phyloP scores from a whole-genome alignment of 2,888 invertebrate species.

The Phymatocera aterrima region DNA sequence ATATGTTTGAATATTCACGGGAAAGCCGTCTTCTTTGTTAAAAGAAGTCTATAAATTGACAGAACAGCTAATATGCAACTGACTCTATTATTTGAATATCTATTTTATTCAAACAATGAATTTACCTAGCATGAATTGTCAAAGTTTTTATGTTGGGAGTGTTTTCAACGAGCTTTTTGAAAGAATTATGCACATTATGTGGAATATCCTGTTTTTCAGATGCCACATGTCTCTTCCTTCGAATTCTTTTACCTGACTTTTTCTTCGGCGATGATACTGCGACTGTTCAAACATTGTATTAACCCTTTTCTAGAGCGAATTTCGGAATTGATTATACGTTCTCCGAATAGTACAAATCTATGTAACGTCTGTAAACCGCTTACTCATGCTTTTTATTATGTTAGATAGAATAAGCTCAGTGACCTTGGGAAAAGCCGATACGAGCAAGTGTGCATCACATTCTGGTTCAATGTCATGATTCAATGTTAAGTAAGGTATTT shows the following conservation, averaged over 20 bases:
- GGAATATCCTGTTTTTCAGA: background rate
- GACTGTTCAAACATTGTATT: too few relatives aligned
- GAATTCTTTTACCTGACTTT: background rate
- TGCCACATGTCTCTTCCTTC: background rate
- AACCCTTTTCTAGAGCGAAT: background rate
- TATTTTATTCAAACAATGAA: too few relatives aligned
- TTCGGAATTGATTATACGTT: background rate
- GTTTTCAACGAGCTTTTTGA: conserved; percentile 7
- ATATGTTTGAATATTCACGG: background rate
- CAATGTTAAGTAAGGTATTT: conserved; percentile 5
- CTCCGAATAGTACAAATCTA: background rate
- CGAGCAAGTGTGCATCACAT: background rate
- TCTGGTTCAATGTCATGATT: background rate
- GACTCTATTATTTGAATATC: too few relatives aligned
- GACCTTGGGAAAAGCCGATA: background rate
- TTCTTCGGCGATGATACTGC: too few relatives aligned
- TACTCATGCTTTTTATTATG: conserved; percentile 1
- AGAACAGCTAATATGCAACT: too few relatives aligned
- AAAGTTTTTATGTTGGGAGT: background rate
- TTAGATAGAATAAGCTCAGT: conserved; percentile 19
- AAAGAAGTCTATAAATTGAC: background rate
- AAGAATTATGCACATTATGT: background rate
- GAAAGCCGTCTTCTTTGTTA: background rate
- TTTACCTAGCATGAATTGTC: conserved; percentile 7
- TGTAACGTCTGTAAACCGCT: background rate